Conservation (phyloP, 2,888 invertebrate species). For the Lithophane ornitopus region DNA sequence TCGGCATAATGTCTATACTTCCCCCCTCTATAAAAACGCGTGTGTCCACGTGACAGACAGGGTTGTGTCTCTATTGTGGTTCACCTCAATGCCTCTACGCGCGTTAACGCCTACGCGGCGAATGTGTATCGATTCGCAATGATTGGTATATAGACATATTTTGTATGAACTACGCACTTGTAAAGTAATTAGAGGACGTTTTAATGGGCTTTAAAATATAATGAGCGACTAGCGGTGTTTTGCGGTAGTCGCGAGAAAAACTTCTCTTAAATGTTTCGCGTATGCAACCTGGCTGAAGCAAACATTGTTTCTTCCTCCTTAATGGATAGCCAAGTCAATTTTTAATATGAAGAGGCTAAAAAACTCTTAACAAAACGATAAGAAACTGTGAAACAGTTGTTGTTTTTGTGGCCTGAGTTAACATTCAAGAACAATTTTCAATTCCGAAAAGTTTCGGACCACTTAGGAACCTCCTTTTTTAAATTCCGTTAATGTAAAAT, state of each 20-base stretch:
- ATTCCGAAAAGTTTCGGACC: neutral
- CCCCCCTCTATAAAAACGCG: slow-evolving; percentile 23
- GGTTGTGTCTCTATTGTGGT: slow-evolving; percentile 6
- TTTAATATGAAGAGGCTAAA: neutral
- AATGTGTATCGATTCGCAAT: slow-evolving; percentile 1
- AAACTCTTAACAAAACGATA: neutral
- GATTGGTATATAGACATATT: slow-evolving; percentile 12
- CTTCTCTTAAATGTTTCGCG: neutral
- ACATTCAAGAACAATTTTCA: neutral
- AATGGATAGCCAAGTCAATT: neutral
- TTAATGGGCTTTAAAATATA: neutral
- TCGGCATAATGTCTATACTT: neutral
- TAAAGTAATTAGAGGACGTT: neutral
- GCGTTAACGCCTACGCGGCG: slow-evolving; percentile 23
- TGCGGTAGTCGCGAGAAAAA: neutral
- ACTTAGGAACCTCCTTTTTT: neutral
- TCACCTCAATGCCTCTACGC: neutral
- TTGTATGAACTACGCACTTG: slow-evolving; percentile 5
- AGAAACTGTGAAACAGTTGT: neutral
- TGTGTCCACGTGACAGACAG: slow-evolving; percentile 37
- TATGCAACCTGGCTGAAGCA: neutral
- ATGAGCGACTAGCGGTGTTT: neutral
- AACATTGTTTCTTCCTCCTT: neutral
- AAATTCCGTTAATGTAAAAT: neutral
- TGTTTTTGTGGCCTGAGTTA: neutral